Percentiles rank a stretch among this genome's conserved stretches.
These are phyloP conservation scores for Cryptotermes secundus DNA, from an alignment of 1,140 invertebrate genomes.

Conservation along the genomic window DNA sequence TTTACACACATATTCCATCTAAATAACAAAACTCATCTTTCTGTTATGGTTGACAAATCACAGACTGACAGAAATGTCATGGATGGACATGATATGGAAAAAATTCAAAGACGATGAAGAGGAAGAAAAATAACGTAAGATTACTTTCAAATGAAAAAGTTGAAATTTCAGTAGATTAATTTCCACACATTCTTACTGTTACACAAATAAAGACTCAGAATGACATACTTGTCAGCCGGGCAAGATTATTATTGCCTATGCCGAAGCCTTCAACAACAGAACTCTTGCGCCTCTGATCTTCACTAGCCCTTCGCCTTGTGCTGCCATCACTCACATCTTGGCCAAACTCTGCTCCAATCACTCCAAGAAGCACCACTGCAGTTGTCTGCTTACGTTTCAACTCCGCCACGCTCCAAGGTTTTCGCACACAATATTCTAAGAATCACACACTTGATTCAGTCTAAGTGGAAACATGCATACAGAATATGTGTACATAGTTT, in stretches of 20 bases:
- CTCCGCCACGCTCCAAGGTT: constrained; percentile 82
- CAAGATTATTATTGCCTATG: constrained; percentile 88
- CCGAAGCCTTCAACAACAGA: constrained; percentile 87
- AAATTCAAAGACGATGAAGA: no score
- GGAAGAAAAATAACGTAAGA: no score
- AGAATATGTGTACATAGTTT: constrained; percentile 23
- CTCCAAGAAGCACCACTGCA: constrained; percentile 92
- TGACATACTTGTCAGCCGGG: constrained; percentile 78
- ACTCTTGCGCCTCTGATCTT: constrained; percentile 68
- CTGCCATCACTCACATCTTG: constrained; percentile 69
- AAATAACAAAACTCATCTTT: no score
- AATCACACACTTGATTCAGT: constrained; percentile 33
- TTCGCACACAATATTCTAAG: constrained; percentile 60
- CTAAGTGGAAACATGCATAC: no score
- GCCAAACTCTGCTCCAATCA: constrained; percentile 97
- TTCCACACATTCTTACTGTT: neutral
- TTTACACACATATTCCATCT: no score
- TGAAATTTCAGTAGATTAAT: neutral
- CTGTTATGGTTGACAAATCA: no score
- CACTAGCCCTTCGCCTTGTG: constrained; percentile 40
- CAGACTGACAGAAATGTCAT: no score
- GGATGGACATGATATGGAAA: no score
- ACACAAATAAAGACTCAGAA: neutral
- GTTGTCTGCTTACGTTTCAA: constrained; percentile 94
- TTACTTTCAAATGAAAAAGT: no score